Conservation (phyloP, 2,888 invertebrate genomes). For the Shargacucullia verbasci region DNA sequence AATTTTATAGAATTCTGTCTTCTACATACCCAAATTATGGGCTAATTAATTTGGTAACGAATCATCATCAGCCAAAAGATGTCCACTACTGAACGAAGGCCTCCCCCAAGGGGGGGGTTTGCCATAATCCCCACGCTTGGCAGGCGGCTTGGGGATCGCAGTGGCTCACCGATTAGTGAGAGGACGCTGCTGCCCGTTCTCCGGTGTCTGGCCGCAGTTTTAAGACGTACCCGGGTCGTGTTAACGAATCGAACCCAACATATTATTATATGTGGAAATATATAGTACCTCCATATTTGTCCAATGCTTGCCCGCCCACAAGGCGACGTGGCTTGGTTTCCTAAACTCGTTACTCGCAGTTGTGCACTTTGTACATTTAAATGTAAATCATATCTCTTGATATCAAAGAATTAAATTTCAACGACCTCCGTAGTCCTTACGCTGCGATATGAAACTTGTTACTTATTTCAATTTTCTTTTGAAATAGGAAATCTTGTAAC, state of each 20-base stretch:
- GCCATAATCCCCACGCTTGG: too few relatives aligned
- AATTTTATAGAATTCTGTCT: too few relatives aligned
- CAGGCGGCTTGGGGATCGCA: too few relatives aligned
- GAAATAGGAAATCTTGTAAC: not conserved
- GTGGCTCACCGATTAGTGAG: too few relatives aligned
- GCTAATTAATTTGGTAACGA: too few relatives aligned
- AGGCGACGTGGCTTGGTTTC: constrained; percentile 37
- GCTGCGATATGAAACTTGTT: constrained; percentile 4
- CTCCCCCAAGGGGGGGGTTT: too few relatives aligned
- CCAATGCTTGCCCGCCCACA: constrained; percentile 15
- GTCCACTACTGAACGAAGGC: too few relatives aligned
- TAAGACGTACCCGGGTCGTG: too few relatives aligned
- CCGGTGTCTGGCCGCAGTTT: too few relatives aligned
- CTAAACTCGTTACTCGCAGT: constrained; percentile 34
- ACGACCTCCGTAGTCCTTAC: constrained; percentile 22
- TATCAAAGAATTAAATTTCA: constrained; percentile 29
- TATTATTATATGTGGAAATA: not conserved
- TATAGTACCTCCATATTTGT: constrained; percentile 14
- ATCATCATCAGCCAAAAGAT: too few relatives aligned
- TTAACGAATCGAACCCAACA: not conserved
- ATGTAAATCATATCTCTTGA: constrained; percentile 39
- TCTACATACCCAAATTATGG: too few relatives aligned
- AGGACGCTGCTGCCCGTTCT: too few relatives aligned
- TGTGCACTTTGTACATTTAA: constrained; percentile 51
- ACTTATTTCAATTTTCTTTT: constrained; percentile 18